Conservation (phyloP, 2,797 vertebrate species). For the Prionace glauca region DNA sequence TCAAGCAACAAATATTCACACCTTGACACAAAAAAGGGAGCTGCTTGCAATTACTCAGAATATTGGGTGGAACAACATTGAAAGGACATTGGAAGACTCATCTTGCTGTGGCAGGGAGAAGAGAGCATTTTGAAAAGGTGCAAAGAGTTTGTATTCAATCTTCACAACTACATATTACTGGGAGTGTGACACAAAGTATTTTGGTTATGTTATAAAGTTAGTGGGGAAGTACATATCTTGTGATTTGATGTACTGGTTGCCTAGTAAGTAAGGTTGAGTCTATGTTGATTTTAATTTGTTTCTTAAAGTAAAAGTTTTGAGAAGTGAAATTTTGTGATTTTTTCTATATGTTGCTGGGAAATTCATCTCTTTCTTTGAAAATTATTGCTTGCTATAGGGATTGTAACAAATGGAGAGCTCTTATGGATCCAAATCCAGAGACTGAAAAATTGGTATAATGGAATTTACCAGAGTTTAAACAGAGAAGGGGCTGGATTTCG, state of each 20-base stretch:
- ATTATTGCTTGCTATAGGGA: not conserved
- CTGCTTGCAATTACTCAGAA: not conserved
- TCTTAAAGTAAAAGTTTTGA: not conserved
- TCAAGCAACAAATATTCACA: not conserved
- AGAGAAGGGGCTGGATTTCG: not conserved
- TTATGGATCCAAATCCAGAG: not conserved
- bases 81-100: too few species aligned
- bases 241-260: not conserved
- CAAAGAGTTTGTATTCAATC: too few species aligned
- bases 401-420: too few species aligned
- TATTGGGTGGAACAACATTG: too few species aligned
- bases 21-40: not conserved
- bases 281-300: not conserved
- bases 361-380: not conserved
- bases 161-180: too few species aligned
- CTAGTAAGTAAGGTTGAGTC: not conserved
- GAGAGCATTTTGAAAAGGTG: too few species aligned
- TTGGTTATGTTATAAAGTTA: too few species aligned
- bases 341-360: not conserved
- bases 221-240: too few species aligned
- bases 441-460: not conserved
- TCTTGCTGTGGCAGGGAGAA: too few species aligned
- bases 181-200: too few species aligned
- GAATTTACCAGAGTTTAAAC: not conserved
- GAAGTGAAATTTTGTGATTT: not conserved